phyloP scores from a whole-genome alignment of 2,888 invertebrate genomes.

The Aphidoletes aphidimyza region DNA sequence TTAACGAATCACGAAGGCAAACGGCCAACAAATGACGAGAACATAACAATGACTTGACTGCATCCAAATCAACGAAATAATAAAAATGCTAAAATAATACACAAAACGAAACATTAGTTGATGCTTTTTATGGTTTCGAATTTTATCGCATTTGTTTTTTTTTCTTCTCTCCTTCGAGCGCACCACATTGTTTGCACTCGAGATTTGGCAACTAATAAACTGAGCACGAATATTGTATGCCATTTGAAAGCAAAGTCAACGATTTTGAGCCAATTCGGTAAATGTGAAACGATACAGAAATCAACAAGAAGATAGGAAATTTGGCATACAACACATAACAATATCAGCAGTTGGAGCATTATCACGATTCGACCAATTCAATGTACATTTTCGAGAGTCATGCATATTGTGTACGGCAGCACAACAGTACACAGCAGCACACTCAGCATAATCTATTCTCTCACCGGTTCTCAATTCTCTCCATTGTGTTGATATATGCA shows the following conservation, averaged over 20 bases:
- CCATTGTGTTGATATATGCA: constrained; percentile 29
- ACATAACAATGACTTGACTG: neutral
- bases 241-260: too few relatives aligned
- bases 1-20: neutral
- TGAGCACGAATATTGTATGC: neutral
- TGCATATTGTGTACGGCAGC: constrained; percentile 15
- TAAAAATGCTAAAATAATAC: constrained; percentile 49
- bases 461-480: neutral
- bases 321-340: constrained; percentile 1
- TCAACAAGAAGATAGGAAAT: constrained; percentile 29
- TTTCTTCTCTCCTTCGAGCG: too few relatives aligned
- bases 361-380: neutral
- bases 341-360: neutral
- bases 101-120: neutral
- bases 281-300: neutral
- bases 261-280: neutral
- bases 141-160: neutral
- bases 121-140: neutral
- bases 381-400: neutral
- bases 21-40: neutral
- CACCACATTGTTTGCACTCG: neutral
- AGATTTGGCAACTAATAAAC: constrained; percentile 51
- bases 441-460: constrained; percentile 47
- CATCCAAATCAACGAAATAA: constrained; percentile 13
- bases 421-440: too few relatives aligned